A percentile compares a stretch with the other conserved stretches of the same genome.
Evolutionary conservation across 2,113 vertebrate species (phyloP).

Genomic region (Siniperca knerii): DNA sequence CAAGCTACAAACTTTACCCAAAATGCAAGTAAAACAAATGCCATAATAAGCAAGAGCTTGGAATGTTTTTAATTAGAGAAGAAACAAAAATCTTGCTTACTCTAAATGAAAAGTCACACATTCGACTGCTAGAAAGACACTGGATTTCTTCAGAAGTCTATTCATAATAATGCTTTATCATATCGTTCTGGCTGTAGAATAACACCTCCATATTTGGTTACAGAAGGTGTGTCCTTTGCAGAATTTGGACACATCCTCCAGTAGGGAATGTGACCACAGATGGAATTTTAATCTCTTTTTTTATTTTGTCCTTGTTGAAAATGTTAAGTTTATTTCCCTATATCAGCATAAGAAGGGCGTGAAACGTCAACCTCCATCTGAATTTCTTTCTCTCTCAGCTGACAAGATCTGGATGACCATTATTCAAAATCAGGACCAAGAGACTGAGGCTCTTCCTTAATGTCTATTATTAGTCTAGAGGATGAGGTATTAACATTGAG

Average conservation of each 20-base stretch:
- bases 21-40: slow-evolving; percentile 10
- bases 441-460: slow-evolving; percentile 57
- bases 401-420: neutral
- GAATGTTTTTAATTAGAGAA: slow-evolving; percentile 47
- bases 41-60: neutral
- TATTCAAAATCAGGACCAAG: neutral
- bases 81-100: neutral
- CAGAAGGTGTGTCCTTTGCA: neutral
- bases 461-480: neutral
- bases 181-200: neutral
- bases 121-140: neutral
- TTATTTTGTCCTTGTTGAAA: neutral
- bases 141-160: neutral
- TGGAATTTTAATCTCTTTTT: neutral
- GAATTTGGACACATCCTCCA: neutral
- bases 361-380: slow-evolving; percentile 47
- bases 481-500: neutral
- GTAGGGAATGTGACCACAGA: slow-evolving; percentile 1
- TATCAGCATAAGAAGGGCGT: neutral
- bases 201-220: slow-evolving; percentile 20
- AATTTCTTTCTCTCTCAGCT: slow-evolving; percentile 26
- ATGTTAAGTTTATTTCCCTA: neutral
- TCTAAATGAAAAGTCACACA: slow-evolving; percentile 1
- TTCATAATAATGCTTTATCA: neutral
- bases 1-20: neutral